Evolutionary conservation across 2,113 vertebrate genomes (phyloP).

Genomic region (Serilophus lunatus): DNA sequence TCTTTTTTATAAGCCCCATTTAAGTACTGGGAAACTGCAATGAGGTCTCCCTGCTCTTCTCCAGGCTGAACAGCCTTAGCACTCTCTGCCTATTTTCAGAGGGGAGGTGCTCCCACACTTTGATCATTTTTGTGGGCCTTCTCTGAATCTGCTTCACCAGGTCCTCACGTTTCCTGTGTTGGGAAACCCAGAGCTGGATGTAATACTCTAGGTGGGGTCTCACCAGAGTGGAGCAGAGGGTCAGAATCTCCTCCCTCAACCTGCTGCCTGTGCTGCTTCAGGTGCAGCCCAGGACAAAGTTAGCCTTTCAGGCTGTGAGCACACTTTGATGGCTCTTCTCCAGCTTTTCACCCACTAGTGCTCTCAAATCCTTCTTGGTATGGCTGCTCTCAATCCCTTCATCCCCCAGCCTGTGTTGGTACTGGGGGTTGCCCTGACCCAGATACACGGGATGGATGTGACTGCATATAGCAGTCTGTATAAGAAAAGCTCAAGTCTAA

Average conservation of each 20-base stretch:
- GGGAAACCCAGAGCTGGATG: neutral
- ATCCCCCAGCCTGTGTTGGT: neutral
- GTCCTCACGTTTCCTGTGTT: neutral
- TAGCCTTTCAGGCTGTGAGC: neutral
- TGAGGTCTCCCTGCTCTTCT: neutral
- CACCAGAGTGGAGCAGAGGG: neutral
- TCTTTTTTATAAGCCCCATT: neutral
- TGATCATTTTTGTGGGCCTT: neutral
- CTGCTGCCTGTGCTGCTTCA: fast-evolving
- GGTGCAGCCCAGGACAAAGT: neutral
- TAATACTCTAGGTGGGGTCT: neutral
- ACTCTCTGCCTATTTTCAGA: neutral
- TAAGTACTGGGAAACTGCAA: neutral
- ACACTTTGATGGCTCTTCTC: too few relatives aligned
- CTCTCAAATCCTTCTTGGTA: neutral
- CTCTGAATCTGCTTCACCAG: neutral
- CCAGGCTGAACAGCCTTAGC: neutral
- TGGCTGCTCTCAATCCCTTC: neutral
- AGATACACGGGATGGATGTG: neutral
- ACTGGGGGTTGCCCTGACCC: neutral
- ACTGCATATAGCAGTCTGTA: neutral
- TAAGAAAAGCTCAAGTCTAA: neutral
- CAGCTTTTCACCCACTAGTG: neutral
- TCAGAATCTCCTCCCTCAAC: neutral
- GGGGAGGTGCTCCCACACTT: neutral